Evolutionary conservation across 2,888 invertebrate species (phyloP).

Genomic region (Xylota sylvarum): DNA sequence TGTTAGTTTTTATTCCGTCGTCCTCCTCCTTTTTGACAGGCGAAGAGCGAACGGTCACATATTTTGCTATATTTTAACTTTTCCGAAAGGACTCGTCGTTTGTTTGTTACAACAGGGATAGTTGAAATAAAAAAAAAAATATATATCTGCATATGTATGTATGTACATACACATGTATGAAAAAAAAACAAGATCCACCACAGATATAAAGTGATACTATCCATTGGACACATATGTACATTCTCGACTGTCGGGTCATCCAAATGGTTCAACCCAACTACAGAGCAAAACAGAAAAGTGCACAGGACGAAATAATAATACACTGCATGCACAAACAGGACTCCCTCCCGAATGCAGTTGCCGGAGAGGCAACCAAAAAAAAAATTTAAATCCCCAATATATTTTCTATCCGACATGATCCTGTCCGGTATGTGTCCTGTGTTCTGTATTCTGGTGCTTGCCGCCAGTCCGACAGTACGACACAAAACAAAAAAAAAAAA

Average conservation of each 20-base stretch:
- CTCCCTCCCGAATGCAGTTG: slow-evolving; percentile 57
- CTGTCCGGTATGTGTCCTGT: slow-evolving; percentile 74
- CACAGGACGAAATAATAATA: slow-evolving; percentile 72
- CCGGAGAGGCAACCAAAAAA: slow-evolving; percentile 15
- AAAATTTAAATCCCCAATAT: slow-evolving; percentile 73
- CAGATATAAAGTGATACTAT: slow-evolving; percentile 67
- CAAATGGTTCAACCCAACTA: slow-evolving; percentile 34
- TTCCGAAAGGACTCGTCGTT: slow-evolving; percentile 33
- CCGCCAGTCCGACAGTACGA: slow-evolving; percentile 20
- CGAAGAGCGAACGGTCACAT: slow-evolving; percentile 47
- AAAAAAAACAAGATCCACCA: slow-evolving; percentile 42
- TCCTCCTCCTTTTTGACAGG: slow-evolving; percentile 40
- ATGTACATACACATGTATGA: not conserved
- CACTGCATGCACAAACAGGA: slow-evolving; percentile 34
- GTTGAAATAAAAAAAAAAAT: slow-evolving; percentile 27
- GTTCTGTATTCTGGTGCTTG: slow-evolving; percentile 47
- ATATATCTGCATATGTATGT: not conserved
- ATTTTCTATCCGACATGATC: slow-evolving; percentile 77
- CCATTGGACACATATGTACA: slow-evolving; percentile 61
- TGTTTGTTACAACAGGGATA: slow-evolving; percentile 39
- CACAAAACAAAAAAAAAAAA: slow-evolving; percentile 3
- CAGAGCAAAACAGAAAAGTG: slow-evolving; percentile 2
- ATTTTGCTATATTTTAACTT: slow-evolving; percentile 65
- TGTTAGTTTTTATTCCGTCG: not conserved
- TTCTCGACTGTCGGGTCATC: slow-evolving; percentile 47